A percentile compares a stretch with the other conserved stretches of the same genome.
Evolutionary conservation across 2,113 vertebrate species (phyloP).

Genomic region (Psammodynastes pulverulentus): DNA sequence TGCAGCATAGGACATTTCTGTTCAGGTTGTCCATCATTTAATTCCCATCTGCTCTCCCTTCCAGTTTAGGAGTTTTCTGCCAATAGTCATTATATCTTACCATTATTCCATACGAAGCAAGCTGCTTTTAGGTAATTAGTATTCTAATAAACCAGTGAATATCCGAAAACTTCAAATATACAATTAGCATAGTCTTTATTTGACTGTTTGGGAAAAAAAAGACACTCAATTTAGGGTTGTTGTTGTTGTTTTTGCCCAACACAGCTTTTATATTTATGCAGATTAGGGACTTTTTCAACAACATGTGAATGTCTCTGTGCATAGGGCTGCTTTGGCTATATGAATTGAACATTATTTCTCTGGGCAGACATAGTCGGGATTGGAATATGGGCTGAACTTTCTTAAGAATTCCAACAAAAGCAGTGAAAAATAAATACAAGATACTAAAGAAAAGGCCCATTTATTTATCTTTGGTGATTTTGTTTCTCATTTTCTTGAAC

Average conservation of each 20-base stretch:
- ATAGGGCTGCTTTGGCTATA: background rate
- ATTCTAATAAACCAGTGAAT: background rate
- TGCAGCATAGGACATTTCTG: background rate
- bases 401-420: background rate
- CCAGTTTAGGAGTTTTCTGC: background rate
- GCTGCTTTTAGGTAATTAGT: background rate
- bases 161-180: background rate
- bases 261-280: background rate
- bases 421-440: background rate
- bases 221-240: background rate
- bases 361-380: background rate
- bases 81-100: background rate
- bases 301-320: background rate
- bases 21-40: background rate
- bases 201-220: background rate
- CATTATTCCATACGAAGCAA: background rate
- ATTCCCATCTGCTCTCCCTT: background rate
- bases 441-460: background rate
- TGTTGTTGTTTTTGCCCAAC: background rate
- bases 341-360: background rate
- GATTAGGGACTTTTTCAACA: background rate
- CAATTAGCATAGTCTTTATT: background rate
- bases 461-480: background rate
- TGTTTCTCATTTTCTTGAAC: background rate
- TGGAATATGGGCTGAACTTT: background rate